Percentiles rank a stretch among this genome's conserved stretches.
Conservation (phyloP, 1,140 invertebrate species). For the Heliconius eleuchia region DNA sequence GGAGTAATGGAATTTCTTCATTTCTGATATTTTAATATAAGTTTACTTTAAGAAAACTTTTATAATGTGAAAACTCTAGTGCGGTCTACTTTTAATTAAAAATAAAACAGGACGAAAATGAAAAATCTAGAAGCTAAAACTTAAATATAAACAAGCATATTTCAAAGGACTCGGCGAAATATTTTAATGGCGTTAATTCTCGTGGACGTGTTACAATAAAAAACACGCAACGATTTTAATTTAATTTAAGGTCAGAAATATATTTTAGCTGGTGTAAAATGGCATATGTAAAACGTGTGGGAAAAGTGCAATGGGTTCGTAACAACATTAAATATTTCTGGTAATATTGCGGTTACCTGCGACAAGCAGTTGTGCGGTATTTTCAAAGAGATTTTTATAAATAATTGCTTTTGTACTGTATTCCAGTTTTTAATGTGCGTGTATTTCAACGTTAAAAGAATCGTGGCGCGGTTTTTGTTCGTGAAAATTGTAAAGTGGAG, state of each 20-base stretch:
- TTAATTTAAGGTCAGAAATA: slow-evolving; percentile 65
- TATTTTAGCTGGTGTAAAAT: slow-evolving; percentile 57
- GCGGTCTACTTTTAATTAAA: slow-evolving; percentile 28
- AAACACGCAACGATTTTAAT: slow-evolving; percentile 56
- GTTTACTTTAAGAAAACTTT: slow-evolving; percentile 18
- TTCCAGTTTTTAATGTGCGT: slow-evolving; percentile 55
- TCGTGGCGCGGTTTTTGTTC: slow-evolving; percentile 55
- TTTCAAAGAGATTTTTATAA: slow-evolving; percentile 74
- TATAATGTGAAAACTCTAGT: slow-evolving; percentile 19
- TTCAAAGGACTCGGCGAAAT: slow-evolving; percentile 47
- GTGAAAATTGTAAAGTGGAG: slow-evolving; percentile 52
- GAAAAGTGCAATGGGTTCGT: slow-evolving; percentile 57
- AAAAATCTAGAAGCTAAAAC: slow-evolving; percentile 31
- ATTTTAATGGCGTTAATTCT: slow-evolving; percentile 57
- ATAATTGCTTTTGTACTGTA: slow-evolving; percentile 71
- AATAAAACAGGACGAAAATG: slow-evolving; percentile 30
- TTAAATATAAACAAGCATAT: slow-evolving; percentile 37
- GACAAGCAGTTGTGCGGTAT: slow-evolving; percentile 65
- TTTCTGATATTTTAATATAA: slow-evolving; percentile 16
- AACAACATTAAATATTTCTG: slow-evolving; percentile 73
- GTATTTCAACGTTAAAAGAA: slow-evolving; percentile 56
- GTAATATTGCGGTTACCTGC: slow-evolving; percentile 72
- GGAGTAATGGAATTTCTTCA: background rate
- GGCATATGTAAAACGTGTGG: slow-evolving; percentile 58
- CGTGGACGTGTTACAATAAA: slow-evolving; percentile 52